Conservation (phyloP, 2,113 vertebrate genomes). For the Vidua macroura region DNA sequence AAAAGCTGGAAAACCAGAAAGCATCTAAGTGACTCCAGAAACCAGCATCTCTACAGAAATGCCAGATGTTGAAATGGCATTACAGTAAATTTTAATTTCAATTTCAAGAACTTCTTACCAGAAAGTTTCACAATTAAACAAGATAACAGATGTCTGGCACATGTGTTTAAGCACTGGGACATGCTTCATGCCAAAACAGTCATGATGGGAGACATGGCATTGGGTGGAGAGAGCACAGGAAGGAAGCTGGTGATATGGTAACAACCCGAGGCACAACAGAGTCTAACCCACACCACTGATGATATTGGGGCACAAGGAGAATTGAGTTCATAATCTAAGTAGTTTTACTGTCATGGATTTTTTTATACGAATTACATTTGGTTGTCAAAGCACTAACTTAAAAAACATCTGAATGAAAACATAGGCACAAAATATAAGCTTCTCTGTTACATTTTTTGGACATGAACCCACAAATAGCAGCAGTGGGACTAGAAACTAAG, state of each 20-base stretch:
- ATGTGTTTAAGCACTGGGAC: neutral
- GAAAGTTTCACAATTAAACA: neutral
- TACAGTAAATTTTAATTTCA: neutral
- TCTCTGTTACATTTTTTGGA: neutral
- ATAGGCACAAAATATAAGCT: neutral
- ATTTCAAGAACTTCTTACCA: neutral
- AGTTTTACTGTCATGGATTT: neutral
- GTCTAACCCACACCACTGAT: neutral
- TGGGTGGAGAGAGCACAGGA: neutral
- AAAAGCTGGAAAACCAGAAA: neutral
- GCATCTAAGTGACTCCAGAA: neutral
- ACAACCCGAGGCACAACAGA: neutral
- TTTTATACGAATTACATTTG: neutral
- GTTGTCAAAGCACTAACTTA: neutral
- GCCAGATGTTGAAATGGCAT: neutral
- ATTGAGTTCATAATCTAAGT: neutral
- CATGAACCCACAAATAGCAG: neutral
- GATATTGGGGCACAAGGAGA: accelerated
- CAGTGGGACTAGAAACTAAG: neutral
- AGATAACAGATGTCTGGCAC: neutral
- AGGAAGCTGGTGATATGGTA: neutral
- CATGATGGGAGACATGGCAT: accelerated
- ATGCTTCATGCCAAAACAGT: neutral
- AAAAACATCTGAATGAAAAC: neutral
- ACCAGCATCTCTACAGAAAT: neutral